Evolutionary conservation across 2,888 invertebrate species (phyloP), one percentile per base, ranked within the genome.

Genomic region (Trichogramma evanescens): DNA sequence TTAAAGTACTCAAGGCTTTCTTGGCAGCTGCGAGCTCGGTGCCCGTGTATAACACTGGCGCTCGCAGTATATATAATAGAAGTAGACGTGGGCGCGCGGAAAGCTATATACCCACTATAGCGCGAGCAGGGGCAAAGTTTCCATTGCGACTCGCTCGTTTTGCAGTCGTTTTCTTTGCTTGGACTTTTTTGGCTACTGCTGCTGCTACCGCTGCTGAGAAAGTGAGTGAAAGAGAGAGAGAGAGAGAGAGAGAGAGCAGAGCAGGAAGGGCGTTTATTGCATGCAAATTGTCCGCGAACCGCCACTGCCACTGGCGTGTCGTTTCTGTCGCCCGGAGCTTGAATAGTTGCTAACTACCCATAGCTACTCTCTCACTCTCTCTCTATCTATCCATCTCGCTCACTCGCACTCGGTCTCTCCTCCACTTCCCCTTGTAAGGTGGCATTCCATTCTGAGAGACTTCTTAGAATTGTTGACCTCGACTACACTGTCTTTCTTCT

Each of bases 291-390:
- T 63, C 56, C 58, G 48, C 50, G 54, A 40, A 2, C 50, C 52
- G 38, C 41, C 50, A 26, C 48, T 48, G 39, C 45, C 40, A 6
- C 48, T 26, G n/a, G 41, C 44, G 61, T 57, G 59, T 59, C 58
- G 59, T 42, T 43, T 50, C 48, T 42, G 41, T 50, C 38, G 39
- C 55, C 45, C 45, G 41, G 40, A 10, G 43, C 9, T 48, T 54
- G 44, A 63, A 63, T 63, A 63, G 62, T 63, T 63, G 55, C 57
- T 55, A 62, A 59, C 63, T 63, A 54, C 55, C 58, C 54, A 5
- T 50, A 10, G 10, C 8, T 43, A 9, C 10, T 26, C 5, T 44
- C 10, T 44, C 6, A 13, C n/a, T 39, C 26, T 26, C 26, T 26
- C 39, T 46, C 6, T 54, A 7, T 39, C n/a, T 9, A 26, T 56